Base-by-base conservation (phyloP, 2,113 vertebrate species). In the Hystrix cristata region DNA sequence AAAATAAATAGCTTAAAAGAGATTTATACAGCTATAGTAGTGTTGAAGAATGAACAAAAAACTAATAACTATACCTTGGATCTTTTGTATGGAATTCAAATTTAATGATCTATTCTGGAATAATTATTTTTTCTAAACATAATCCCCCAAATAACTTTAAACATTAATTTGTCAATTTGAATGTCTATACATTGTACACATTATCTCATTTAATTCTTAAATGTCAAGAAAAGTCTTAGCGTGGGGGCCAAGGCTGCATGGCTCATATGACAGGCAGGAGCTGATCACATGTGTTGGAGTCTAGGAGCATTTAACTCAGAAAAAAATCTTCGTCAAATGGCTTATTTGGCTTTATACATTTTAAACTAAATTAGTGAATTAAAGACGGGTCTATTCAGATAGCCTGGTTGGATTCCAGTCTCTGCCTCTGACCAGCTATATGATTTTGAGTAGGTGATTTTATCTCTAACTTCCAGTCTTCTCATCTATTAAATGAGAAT, bases 91-190 rank as follows among this genome's bases (percentile, higher is more conserved):
- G 51, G 15, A 80, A 67, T n/a, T 2, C 8, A 80, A 82, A 62
- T 60, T 65, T 80, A 90, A 92, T 86, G 34, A 80, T 59, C 38
- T 51, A 13, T 7, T 51, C 25, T 90, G n/a, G 19, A 65, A 92
- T 80, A 65, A 72, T 72, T 79, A 1, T 71, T 92, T 84, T 57
- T 19, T 21, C 4, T 64, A 23, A 84, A 15, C 29, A 4, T 48
- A 87, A 51, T 34, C n/a, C 43, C 12, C 67, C n/a, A 27, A 71
- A 72, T 59, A 74, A 60, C 25, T 82, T 48, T 71, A 87, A 76
- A 88, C 23, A 96, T 82, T 76, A 84, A 53, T 51, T 92, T 94
- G 81, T 46, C 21, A 69, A 15, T 69, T 86, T 43, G n/a, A 82
- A 19, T 13, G 3, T 0, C 0, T 69, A 8, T 74, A 69, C 7